Evolutionary conservation across 2,113 vertebrate genomes (phyloP).

Genomic region (Centropus unirufus): DNA sequence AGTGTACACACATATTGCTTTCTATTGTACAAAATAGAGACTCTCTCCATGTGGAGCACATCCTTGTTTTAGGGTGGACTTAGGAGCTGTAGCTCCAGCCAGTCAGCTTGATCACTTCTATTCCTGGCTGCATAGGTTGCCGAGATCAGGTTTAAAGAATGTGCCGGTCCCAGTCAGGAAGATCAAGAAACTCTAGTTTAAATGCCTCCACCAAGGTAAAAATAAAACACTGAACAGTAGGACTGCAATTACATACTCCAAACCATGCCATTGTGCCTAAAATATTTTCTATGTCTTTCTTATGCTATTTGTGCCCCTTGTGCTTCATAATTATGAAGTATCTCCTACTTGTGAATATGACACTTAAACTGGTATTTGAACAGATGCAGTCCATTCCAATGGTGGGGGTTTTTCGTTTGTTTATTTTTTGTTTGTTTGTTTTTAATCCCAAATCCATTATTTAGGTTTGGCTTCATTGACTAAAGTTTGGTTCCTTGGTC

Average conservation of each 20-base stretch:
- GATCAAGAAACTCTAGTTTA: not conserved
- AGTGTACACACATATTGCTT: rapidly evolving
- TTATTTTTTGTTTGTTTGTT: not conserved
- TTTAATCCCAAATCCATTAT: not conserved
- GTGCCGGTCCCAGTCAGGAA: not conserved
- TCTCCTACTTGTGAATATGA: not conserved
- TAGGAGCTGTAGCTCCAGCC: not conserved
- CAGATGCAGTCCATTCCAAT: not conserved
- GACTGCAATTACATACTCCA: not conserved
- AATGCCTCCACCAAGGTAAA: not conserved
- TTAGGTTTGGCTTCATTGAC: not conserved
- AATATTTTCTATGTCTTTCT: not conserved
- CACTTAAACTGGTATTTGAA: not conserved
- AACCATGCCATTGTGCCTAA: not conserved
- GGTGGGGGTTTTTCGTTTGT: not conserved
- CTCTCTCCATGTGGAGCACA: not conserved
- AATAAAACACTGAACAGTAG: not conserved
- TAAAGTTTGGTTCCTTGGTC: not conserved
- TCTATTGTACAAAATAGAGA: not conserved
- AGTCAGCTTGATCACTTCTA: not conserved
- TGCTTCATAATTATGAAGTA: not conserved
- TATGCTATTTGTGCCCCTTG: not conserved
- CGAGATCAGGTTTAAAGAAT: not conserved
- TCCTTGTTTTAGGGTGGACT: not conserved
- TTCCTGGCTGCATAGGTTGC: not conserved